Evolutionary conservation across 2,888 invertebrate species (phyloP).

Genomic region (Cerastis rubricosa): DNA sequence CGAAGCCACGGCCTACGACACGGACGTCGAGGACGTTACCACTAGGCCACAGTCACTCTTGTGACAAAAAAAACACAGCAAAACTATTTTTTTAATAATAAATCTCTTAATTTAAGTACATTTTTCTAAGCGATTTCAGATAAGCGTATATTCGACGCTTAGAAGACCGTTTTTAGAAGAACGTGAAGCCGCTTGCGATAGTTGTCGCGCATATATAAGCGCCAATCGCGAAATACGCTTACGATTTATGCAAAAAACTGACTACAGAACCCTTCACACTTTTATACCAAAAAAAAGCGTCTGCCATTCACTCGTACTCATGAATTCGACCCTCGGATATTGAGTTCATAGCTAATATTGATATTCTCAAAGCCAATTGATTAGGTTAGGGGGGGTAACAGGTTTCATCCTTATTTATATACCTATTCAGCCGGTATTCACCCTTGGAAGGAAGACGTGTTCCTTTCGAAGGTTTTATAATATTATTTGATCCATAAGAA

Average conservation of each 20-base stretch:
- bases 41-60: too few relatives aligned
- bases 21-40: too few relatives aligned
- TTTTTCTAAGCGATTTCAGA: too few relatives aligned
- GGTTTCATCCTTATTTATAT: slow-evolving; percentile 47
- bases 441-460: slow-evolving; percentile 3
- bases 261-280: slow-evolving; percentile 12
- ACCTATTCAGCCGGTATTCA: slow-evolving; percentile 20
- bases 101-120: too few relatives aligned
- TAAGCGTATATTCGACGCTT: too few relatives aligned
- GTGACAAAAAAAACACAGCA: too few relatives aligned
- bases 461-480: slow-evolving; percentile 9
- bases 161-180: neutral
- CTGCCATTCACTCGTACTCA: slow-evolving; percentile 34
- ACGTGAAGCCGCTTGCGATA: neutral
- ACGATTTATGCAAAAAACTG: neutral
- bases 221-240: neutral
- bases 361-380: slow-evolving; percentile 60
- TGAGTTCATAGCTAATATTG: slow-evolving; percentile 62
- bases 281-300: slow-evolving; percentile 16
- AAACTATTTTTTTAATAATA: too few relatives aligned
- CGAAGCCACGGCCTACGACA: too few relatives aligned
- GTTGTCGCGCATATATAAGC: neutral
- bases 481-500: neutral
- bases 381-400: slow-evolving; percentile 56
- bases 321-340: slow-evolving; percentile 54